phyloP scores from a whole-genome alignment of 2,888 invertebrate genomes.

The Eupithecia pulchellata region DNA sequence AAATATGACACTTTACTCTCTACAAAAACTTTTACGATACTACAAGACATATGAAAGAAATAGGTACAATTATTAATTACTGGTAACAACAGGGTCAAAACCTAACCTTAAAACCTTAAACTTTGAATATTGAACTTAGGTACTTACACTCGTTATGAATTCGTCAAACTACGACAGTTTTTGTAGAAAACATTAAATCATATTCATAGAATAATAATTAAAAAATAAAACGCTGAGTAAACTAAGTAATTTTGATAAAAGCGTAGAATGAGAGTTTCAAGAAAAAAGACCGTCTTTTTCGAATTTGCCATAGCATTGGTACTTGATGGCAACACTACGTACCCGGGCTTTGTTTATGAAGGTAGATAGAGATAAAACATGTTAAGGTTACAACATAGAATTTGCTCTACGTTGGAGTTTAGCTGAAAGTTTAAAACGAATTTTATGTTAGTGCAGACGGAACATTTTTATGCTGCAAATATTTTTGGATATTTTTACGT shows the following conservation, averaged over 20 bases:
- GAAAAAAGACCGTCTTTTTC: background rate
- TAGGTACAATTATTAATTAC: too few relatives aligned
- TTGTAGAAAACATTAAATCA: too few relatives aligned
- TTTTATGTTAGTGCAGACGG: constrained; percentile 17
- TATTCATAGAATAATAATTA: too few relatives aligned
- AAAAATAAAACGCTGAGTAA: background rate
- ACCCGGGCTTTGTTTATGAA: constrained; percentile 39
- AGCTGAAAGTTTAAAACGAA: constrained; percentile 25
- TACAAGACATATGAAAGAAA: too few relatives aligned
- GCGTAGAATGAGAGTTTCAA: background rate
- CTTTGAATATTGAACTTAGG: too few relatives aligned
- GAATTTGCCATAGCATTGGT: background rate
- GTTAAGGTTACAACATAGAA: constrained; percentile 25
- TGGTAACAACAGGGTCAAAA: too few relatives aligned
- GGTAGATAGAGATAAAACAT: constrained; percentile 42
- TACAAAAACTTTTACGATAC: too few relatives aligned
- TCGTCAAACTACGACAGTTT: too few relatives aligned
- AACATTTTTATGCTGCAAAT: constrained; percentile 16
- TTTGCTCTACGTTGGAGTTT: constrained; percentile 28
- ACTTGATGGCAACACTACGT: constrained; percentile 13
- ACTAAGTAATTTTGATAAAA: background rate
- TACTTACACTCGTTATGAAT: too few relatives aligned
- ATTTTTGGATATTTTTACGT: background rate
- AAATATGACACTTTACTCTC: too few relatives aligned
- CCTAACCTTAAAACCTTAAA: too few relatives aligned